Evolutionary conservation across 2,888 invertebrate genomes (phyloP).

Genomic region (Prosopocoilus inquinatus): DNA sequence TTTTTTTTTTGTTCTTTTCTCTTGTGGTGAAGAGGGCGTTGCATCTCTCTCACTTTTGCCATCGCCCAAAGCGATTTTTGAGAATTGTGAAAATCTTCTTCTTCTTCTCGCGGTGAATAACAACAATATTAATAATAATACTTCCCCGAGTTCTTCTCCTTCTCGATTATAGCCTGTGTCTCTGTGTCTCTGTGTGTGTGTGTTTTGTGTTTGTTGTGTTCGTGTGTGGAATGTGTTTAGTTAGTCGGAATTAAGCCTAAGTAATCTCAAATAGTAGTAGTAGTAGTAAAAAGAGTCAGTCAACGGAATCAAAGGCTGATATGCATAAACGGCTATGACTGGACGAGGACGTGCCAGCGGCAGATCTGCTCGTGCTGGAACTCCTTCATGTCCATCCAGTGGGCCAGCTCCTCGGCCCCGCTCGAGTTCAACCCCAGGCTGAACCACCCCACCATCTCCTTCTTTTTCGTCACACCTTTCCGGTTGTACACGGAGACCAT

Average conservation of each 20-base stretch:
- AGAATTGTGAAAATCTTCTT: too few relatives aligned
- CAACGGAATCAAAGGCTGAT: conserved; percentile 2
- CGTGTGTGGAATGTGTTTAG: not conserved
- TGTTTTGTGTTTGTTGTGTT: too few relatives aligned
- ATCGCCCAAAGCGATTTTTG: too few relatives aligned
- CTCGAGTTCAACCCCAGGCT: conserved; percentile 89
- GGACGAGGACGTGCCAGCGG: conserved; percentile 89
- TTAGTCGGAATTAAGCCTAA: not conserved
- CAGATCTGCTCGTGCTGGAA: conserved; percentile 86
- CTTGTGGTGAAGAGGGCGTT: not conserved
- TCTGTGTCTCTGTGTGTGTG: not conserved
- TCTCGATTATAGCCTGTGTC: not conserved
- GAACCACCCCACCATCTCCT: conserved; percentile 98
- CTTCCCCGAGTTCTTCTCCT: too few relatives aligned
- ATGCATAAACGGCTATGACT: conserved; percentile 53
- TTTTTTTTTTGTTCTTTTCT: conserved; percentile 17
- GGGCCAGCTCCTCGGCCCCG: conserved; percentile 86
- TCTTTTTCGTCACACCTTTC: conserved; percentile 86
- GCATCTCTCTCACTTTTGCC: too few relatives aligned
- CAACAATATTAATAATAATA: too few relatives aligned
- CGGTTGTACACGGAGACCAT: conserved; percentile 92
- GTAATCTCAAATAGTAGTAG: not conserved
- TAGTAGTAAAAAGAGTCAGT: too few relatives aligned
- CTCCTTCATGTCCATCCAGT: conserved; percentile 93
- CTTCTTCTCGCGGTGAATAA: too few relatives aligned